A percentile compares a stretch with the other conserved stretches of the same genome.
These are phyloP conservation scores for Camptogramma bilineatum DNA, from an alignment of 2,888 invertebrate species.

Conservation along the genomic window DNA sequence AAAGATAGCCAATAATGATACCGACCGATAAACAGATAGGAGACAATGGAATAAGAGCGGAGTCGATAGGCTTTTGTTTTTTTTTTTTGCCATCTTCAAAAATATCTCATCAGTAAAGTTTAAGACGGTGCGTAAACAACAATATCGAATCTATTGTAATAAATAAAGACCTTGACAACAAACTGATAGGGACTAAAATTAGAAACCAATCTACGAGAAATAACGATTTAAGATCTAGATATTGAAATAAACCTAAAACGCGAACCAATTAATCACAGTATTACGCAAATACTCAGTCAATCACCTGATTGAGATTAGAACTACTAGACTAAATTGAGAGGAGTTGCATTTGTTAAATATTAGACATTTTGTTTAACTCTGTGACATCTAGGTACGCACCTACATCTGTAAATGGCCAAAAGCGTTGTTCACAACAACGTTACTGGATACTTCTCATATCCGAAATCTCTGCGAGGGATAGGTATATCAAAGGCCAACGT, in stretches of 20 bases:
- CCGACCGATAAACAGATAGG: constrained; percentile 31
- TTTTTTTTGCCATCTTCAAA: background rate
- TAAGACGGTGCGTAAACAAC: no score
- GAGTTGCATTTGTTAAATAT: background rate
- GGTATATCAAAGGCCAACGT: constrained; percentile 60
- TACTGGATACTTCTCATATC: constrained; percentile 35
- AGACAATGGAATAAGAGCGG: constrained; percentile 38
- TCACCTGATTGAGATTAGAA: background rate
- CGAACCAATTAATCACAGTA: background rate
- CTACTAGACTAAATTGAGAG: background rate
- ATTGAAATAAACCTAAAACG: background rate
- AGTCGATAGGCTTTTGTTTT: background rate
- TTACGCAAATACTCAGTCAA: background rate
- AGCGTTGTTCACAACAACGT: constrained; percentile 67
- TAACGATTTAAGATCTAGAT: background rate
- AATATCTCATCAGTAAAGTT: background rate
- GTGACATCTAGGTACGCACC: no score
- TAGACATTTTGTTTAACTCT: background rate
- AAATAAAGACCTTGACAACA: no score
- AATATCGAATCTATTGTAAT: no score
- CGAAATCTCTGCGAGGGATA: constrained; percentile 69
- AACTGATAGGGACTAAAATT: no score
- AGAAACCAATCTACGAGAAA: background rate
- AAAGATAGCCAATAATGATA: constrained; percentile 56
- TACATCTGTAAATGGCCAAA: constrained; percentile 55